These are phyloP conservation scores for Astreopora myriophthalma DNA, from an alignment of 64 coral and sea anemone genomes.

Conservation along the genomic window DNA sequence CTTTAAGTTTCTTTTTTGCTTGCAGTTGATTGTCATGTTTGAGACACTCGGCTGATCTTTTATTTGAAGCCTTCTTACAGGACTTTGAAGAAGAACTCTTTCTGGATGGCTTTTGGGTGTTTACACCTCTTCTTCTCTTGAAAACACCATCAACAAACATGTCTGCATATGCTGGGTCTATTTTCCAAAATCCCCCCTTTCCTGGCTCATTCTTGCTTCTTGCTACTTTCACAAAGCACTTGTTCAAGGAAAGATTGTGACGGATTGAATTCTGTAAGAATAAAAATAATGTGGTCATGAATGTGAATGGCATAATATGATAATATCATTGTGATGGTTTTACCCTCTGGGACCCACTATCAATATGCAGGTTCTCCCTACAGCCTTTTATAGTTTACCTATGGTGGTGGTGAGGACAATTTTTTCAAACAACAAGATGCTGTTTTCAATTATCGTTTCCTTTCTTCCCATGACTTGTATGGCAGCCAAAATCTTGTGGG, in stretches of 20 bases:
- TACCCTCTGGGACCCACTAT: too few relatives aligned
- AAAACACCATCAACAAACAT: conserved; percentile 99
- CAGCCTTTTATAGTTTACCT: too few relatives aligned
- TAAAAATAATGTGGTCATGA: background rate
- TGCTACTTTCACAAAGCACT: conserved; percentile 96
- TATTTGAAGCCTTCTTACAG: conserved; percentile 58
- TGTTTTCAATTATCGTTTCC: too few relatives aligned
- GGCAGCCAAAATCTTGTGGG: too few relatives aligned
- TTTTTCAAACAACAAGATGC: too few relatives aligned
- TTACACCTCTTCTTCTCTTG: conserved; percentile 84
- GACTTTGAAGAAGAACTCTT: conserved; percentile 59
- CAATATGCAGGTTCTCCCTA: too few relatives aligned
- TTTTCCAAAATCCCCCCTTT: conserved; percentile 96
- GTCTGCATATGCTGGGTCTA: conserved; percentile 92
- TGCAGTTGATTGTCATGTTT: conserved; percentile 40
- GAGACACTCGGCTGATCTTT: conserved; percentile 10
- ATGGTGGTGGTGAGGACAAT: too few relatives aligned
- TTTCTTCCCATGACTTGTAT: too few relatives aligned
- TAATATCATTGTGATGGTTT: too few relatives aligned
- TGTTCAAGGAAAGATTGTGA: conserved; percentile 98
- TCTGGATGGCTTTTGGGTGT: conserved; percentile 86
- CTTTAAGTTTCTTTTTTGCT: conserved; percentile 56
- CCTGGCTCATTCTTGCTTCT: conserved; percentile 94
- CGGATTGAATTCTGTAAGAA: conserved; percentile 91
- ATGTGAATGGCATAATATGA: background rate